Evolutionary conservation across 2,797 vertebrate genomes (phyloP), one percentile per base, ranked within the genome.

Genomic region (Cynopterus sphinx): DNA sequence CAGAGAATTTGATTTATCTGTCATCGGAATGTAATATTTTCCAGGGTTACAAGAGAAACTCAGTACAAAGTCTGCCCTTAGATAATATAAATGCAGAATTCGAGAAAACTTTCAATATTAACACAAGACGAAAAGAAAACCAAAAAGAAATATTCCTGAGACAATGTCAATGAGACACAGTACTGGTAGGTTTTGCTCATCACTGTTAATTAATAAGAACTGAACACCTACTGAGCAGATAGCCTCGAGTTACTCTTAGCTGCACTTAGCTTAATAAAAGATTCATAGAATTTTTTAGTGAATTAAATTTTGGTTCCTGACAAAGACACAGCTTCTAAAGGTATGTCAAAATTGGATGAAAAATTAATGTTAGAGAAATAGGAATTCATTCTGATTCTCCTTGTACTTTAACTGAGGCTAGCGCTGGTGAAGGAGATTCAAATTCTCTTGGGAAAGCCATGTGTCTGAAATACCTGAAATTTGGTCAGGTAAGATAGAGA

Each of bases 201-300:
- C 87, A 24, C 88, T 55, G 46, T 87, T 95, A 97, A 97, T 95
- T 97, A 97, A 94, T 89, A 95, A 96, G 88, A 95, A 95, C 1
- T 59, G 75, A 96, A 96, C 55, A 90, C 73, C 88, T 91, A 51
- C 39, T 22, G 86, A 92, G 95, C 95, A 82, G 21, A 86, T 13
- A 89, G 87, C 78, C 83, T 92, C 89, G 67, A 95, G 92, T 43
- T 79, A 78, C 57, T 97, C 87, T 92, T 77, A 90, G 81, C 84
- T 87, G 81, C 65, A 95, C 93, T 96, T 91, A 95, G 78, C 75
- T 96, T 97, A 95, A 97, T 96, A 85, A 97, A 95, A 96, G 88
- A 97, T 89, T 87, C 88, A 95, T 55, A 87, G 90, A 90, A 91
- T 71, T 79, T 95, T 91, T 95, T 91, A 96, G 90, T 77, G 63